Percentiles rank a stretch among this genome's conserved stretches.
These are phyloP conservation scores for Gobio gobio DNA, from an alignment of 2,113 vertebrate genomes.

Conservation along the genomic window DNA sequence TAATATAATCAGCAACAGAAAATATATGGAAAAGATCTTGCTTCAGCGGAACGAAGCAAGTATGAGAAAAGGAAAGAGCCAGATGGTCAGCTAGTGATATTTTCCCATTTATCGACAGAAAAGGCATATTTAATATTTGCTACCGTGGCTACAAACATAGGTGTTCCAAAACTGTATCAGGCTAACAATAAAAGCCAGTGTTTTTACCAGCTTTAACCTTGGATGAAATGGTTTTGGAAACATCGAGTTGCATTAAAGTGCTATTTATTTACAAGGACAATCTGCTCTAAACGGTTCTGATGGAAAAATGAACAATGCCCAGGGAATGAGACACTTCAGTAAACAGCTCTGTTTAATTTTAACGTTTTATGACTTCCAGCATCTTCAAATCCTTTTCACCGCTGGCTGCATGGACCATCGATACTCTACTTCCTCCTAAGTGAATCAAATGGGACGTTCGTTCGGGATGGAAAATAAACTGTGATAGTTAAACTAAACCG, in stretches of 20 bases:
- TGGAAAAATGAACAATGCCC: not conserved
- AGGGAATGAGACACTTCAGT: conserved; percentile 16
- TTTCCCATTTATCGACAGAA: not conserved
- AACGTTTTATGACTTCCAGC: conserved; percentile 37
- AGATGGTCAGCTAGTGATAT: not conserved
- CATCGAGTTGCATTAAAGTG: not conserved
- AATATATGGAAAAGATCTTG: conserved; percentile 31
- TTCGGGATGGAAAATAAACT: conserved; percentile 36
- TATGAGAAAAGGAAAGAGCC: not conserved
- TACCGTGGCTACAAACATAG: not conserved
- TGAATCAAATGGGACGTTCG: conserved; percentile 33
- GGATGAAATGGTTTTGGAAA: not conserved
- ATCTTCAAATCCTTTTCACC: conserved; percentile 6
- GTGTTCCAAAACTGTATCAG: not conserved
- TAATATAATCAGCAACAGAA: conserved; percentile 27
- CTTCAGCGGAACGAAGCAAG: conserved; percentile 10
- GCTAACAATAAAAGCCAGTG: not conserved
- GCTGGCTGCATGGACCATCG: conserved; percentile 18
- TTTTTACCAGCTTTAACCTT: not conserved
- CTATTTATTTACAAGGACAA: conserved; percentile 21
- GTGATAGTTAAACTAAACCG: conserved; percentile 37
- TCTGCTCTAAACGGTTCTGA: conserved; percentile 3
- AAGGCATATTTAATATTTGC: not conserved
- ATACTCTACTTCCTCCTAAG: conserved; percentile 27
- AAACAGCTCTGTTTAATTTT: conserved; percentile 32